Percentiles rank a stretch among this genome's conserved stretches.
These are phyloP conservation scores for Myotis planiceps DNA, from an alignment of 2,797 vertebrate species.

Conservation along the genomic window DNA sequence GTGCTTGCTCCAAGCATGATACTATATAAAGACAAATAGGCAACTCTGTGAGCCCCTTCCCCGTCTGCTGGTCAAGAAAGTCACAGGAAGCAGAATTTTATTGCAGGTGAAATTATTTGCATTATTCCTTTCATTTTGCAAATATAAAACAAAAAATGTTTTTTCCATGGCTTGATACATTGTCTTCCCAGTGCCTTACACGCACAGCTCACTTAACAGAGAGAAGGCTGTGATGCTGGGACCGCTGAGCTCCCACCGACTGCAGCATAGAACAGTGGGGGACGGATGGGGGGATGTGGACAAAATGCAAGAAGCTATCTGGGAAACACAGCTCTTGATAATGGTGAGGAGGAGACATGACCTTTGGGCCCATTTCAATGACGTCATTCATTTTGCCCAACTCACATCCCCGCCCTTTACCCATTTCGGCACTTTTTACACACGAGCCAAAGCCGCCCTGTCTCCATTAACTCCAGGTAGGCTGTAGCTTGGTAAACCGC, in stretches of 20 bases:
- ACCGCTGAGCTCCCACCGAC: background rate
- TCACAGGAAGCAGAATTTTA: background rate
- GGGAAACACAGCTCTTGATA: conserved; percentile 58
- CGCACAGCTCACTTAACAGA: background rate
- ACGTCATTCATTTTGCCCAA: conserved; percentile 78
- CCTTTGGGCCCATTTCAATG: conserved; percentile 72
- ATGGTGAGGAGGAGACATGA: conserved; percentile 13
- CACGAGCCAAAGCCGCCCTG: conserved; percentile 58
- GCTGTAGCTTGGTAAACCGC: background rate
- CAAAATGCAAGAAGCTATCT: conserved; percentile 32
- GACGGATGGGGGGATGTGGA: accelerated
- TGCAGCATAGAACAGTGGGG: background rate
- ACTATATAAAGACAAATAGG: too few species aligned
- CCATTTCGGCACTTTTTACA: conserved; percentile 72
- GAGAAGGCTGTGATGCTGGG: background rate
- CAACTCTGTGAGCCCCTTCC: background rate
- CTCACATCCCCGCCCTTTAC: conserved; percentile 30
- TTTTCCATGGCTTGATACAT: background rate
- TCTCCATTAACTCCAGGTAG: conserved; percentile 67
- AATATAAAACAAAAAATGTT: background rate
- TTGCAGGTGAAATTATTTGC: background rate
- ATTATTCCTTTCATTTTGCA: conserved; percentile 3
- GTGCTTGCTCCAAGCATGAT: too few species aligned
- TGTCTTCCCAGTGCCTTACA: conserved; percentile 37
- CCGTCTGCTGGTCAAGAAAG: background rate